These are phyloP conservation scores for Cyprinodon diabolis DNA, from an alignment of 2,797 vertebrate species.

Conservation along the genomic window DNA sequence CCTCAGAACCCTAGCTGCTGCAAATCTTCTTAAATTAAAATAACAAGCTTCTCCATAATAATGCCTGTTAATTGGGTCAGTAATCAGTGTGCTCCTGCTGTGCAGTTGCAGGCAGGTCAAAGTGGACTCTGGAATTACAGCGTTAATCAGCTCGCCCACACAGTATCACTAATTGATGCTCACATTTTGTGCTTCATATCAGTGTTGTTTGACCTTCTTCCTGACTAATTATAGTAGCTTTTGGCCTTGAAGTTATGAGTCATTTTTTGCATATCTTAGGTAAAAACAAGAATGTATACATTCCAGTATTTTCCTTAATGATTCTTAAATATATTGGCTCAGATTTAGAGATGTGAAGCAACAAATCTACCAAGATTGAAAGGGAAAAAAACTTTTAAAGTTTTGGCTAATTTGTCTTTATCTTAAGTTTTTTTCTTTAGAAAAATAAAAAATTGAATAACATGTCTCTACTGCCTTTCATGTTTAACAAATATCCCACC, in stretches of 20 bases:
- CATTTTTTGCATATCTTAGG: neutral
- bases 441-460: too few relatives aligned
- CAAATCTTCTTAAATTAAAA: constrained; percentile 41
- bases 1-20: constrained; percentile 22
- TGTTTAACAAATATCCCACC: neutral
- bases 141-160: constrained; percentile 61
- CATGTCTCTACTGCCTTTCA: neutral
- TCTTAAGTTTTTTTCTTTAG: too few relatives aligned
- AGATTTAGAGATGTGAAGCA: too few relatives aligned
- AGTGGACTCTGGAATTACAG: constrained; percentile 57
- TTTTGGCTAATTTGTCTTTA: too few relatives aligned
- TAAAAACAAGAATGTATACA: neutral
- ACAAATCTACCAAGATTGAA: neutral
- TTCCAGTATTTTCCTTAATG: neutral
- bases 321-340: neutral
- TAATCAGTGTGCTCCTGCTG: constrained; percentile 59
- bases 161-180: constrained; percentile 57
- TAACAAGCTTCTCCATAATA: constrained; percentile 54
- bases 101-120: constrained; percentile 56
- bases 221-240: constrained; percentile 54
- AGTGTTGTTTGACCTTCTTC: constrained; percentile 60
- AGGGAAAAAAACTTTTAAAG: neutral
- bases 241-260: constrained; percentile 45
- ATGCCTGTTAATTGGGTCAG: constrained; percentile 50
- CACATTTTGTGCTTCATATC: constrained; percentile 48